Conservation (phyloP, 2,797 vertebrate species). For the Eospalax fontanierii region DNA sequence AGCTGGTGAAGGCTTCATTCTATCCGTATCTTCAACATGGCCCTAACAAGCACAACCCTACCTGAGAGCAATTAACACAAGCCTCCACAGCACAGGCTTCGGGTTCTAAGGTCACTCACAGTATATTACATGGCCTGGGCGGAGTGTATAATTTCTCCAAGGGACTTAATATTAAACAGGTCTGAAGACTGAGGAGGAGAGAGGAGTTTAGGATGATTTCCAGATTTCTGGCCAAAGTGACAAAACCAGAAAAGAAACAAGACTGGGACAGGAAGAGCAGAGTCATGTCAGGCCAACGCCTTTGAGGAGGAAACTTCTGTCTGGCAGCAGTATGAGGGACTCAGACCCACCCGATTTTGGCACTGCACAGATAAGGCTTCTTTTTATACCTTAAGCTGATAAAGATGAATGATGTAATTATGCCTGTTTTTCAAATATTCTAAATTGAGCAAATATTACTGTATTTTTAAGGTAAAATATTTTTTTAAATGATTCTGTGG, state of each 20-base stretch:
- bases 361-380: not conserved
- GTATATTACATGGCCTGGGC: not conserved
- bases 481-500: not conserved
- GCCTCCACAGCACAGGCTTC: not conserved
- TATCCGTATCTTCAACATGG: too few species aligned
- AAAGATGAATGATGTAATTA: not conserved
- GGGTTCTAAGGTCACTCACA: not conserved
- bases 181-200: slow-evolving; percentile 31
- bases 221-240: slow-evolving; percentile 50
- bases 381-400: not conserved
- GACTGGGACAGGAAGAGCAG: not conserved
- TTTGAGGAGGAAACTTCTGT: not conserved
- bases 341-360: not conserved
- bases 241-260: slow-evolving; percentile 3
- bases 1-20: not conserved
- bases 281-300: not conserved
- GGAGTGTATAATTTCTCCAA: not conserved
- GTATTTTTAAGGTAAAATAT: slow-evolving; percentile 1
- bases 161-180: slow-evolving; percentile 7
- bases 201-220: slow-evolving; percentile 19
- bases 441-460: not conserved
- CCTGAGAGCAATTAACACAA: not conserved
- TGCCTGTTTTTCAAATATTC: slow-evolving; percentile 15
- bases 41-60: not conserved
- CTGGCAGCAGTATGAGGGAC: not conserved